A percentile compares a stretch with the other conserved stretches of the same genome.
Evolutionary conservation across 2,113 vertebrate genomes (phyloP).

Genomic region (Syngnathus scovelli): DNA sequence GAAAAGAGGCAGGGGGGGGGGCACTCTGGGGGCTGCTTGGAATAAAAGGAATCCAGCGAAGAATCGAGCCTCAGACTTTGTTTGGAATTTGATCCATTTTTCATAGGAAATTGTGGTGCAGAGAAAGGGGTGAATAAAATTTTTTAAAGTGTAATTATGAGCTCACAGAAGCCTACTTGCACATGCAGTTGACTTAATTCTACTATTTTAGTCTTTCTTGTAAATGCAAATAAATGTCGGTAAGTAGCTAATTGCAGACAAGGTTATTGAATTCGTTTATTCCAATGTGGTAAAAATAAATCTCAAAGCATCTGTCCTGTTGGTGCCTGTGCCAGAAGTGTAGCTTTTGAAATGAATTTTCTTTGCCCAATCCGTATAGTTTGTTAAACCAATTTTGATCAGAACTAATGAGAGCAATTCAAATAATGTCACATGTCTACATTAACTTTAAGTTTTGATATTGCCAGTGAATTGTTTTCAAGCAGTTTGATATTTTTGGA

Average conservation of each 20-base stretch:
- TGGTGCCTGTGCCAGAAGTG: slow-evolving; percentile 6
- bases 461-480: background rate
- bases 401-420: slow-evolving; percentile 19
- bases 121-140: slow-evolving; percentile 7
- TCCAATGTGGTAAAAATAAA: background rate
- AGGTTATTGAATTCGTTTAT: background rate
- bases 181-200: background rate
- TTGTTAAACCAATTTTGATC: background rate
- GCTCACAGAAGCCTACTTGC: background rate
- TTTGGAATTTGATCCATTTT: slow-evolving; percentile 21
- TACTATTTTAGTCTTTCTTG: background rate
- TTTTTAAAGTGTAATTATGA: slow-evolving; percentile 5
- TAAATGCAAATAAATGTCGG: background rate
- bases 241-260: background rate
- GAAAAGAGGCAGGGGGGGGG: slow-evolving; percentile 15
- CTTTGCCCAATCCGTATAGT: slow-evolving; percentile 3
- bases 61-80: slow-evolving; percentile 7
- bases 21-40: slow-evolving; percentile 6
- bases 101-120: slow-evolving; percentile 5
- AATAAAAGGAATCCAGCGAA: slow-evolving; percentile 25
- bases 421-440: slow-evolving; percentile 1
- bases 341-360: background rate
- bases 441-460: background rate
- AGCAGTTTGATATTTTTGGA: slow-evolving; percentile 31
- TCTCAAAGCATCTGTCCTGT: slow-evolving; percentile 6